phyloP scores from a whole-genome alignment of 2,888 invertebrate genomes.

The Lathronympha strigana region DNA sequence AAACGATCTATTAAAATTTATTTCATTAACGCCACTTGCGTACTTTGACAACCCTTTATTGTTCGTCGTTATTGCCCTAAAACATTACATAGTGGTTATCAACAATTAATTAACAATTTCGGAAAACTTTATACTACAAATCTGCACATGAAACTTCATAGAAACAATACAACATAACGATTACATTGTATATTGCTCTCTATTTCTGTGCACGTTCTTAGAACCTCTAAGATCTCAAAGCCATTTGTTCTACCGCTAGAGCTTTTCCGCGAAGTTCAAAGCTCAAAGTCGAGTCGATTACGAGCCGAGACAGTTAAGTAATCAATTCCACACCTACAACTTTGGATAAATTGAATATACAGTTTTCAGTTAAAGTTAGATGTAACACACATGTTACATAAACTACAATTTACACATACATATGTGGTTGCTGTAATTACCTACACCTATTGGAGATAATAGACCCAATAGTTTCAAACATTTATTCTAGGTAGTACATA shows the following conservation, averaged over 20 bases:
- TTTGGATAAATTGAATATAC: slow-evolving; percentile 1
- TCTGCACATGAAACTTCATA: neutral
- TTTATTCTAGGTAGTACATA: too few species aligned
- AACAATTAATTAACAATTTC: neutral
- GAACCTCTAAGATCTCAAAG: slow-evolving; percentile 30
- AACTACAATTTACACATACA: neutral
- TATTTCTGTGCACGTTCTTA: slow-evolving; percentile 19
- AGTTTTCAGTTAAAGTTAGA: neutral
- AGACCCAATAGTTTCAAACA: too few species aligned
- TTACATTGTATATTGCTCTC: slow-evolving; percentile 11
- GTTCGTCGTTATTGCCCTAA: neutral
- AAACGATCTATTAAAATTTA: too few species aligned
- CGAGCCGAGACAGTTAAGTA: slow-evolving; percentile 5
- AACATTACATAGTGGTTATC: neutral
- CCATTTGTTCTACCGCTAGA: slow-evolving; percentile 32
- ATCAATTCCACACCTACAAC: slow-evolving; percentile 16
- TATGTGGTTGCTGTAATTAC: too few species aligned
- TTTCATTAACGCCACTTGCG: too few species aligned
- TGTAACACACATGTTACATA: neutral
- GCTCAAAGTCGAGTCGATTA: slow-evolving; percentile 32
- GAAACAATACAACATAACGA: neutral
- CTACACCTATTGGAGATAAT: too few species aligned
- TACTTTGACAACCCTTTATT: too few species aligned
- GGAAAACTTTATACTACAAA: neutral
- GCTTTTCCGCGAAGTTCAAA: slow-evolving; percentile 32